phyloP scores from a whole-genome alignment of 2,113 vertebrate species.

The Isichthys henryi region DNA sequence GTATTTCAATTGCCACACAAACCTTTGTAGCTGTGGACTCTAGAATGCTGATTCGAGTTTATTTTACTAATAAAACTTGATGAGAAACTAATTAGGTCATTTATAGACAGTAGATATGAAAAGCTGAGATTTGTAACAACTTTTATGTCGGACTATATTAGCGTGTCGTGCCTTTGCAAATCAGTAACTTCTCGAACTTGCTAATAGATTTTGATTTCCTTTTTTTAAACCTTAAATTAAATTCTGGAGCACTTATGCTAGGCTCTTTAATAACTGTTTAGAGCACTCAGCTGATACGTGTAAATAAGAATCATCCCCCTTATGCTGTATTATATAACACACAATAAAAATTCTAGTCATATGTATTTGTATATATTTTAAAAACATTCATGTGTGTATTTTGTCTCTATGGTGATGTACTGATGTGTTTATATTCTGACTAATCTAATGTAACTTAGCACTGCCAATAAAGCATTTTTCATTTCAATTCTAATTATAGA shows the following conservation, averaged over 20 bases:
- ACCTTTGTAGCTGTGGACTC: neutral
- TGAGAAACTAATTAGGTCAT: neutral
- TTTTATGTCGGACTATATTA: neutral
- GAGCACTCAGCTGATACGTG: neutral
- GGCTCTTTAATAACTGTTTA: neutral
- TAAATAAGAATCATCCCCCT: neutral
- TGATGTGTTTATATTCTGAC: slow-evolving; percentile 45
- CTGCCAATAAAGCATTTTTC: slow-evolving; percentile 50
- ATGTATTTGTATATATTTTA: slow-evolving; percentile 28
- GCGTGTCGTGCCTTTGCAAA: neutral
- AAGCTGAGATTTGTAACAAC: neutral
- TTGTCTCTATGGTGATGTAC: slow-evolving; percentile 43
- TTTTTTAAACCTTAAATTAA: neutral
- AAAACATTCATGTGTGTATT: slow-evolving; percentile 47
- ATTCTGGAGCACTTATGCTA: neutral
- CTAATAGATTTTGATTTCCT: neutral
- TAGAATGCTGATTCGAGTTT: neutral
- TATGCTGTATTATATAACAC: neutral
- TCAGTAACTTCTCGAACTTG: neutral
- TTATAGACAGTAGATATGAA: neutral
- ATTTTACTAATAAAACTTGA: neutral
- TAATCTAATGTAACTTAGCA: slow-evolving; percentile 41
- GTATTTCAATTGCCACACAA: neutral
- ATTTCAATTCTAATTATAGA: slow-evolving; percentile 46
- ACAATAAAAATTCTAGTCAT: neutral